Conservation (phyloP, 37 sponge, comb jelly and placozoan species). For the Spongilla lacustris region DNA sequence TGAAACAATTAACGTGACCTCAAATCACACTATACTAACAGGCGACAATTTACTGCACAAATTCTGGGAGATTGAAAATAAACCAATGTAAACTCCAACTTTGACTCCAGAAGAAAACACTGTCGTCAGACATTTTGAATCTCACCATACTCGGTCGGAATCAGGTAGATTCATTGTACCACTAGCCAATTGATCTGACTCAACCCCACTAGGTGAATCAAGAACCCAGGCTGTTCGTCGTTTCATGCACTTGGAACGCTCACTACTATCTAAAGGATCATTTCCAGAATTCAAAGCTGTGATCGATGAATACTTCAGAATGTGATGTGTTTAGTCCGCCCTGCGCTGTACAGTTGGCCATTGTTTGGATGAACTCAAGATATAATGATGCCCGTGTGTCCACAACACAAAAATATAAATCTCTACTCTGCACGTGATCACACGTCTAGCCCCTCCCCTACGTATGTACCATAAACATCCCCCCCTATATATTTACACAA, state of each 20-base stretch:
- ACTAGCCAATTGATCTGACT: constrained; percentile 18
- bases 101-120: constrained; percentile 29
- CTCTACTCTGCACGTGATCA: too few relatives aligned
- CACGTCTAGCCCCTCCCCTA: too few relatives aligned
- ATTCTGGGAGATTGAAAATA: constrained; percentile 60
- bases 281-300: constrained; percentile 31
- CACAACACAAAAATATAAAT: too few relatives aligned
- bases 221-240: constrained; percentile 48
- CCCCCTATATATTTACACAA: too few relatives aligned
- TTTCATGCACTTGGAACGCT: constrained; percentile 47
- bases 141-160: constrained; percentile 7
- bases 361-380: too few relatives aligned
- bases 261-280: constrained; percentile 25
- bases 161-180: constrained; percentile 40
- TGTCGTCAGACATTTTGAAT: constrained; percentile 21
- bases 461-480: too few relatives aligned
- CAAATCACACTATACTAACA: constrained; percentile 6
- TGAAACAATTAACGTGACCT: not conserved
- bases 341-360: too few relatives aligned
- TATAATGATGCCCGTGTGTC: too few relatives aligned
- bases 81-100: not conserved
- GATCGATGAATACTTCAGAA: constrained; percentile 44
- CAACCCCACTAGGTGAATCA: constrained; percentile 39
- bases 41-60: constrained; percentile 40
- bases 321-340: too few relatives aligned